Base-by-base conservation (phyloP, 2,888 invertebrate species). In the Pandemis heparana region DNA sequence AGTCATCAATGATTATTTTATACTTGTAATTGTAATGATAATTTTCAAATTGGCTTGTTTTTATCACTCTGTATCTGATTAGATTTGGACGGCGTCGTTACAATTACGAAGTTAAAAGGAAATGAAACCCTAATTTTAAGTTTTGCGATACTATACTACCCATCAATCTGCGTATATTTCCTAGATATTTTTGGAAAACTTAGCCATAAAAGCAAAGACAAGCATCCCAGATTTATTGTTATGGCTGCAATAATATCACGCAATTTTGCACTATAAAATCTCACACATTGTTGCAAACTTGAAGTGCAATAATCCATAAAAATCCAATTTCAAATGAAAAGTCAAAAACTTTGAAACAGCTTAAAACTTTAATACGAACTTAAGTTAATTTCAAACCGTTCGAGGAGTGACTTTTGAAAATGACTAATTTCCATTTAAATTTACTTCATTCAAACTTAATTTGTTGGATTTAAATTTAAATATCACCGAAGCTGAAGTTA, bases 241-340 rank as follows among this genome's bases (percentile, higher is more conserved):
- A 61, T 53, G 43, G 51, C 60, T 18, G 39, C 62, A 62, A 72
- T 62, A 67, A 67, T 48, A 72, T 60, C 60, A 65, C 69, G 41
- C 10, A 23, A 8, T 51, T 16, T 7, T 63, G 64, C 14, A 64
- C 48, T 60, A 60, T 70, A 51, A 74, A 70, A 61, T 74, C 56
- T 72, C 69, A 68, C 69, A 68, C 68, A 64, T 41, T 56, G 48
- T 63, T 63, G 63, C 64, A 48, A 73, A 73, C 39, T 69, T 68
- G 39, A 73, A 73, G 59, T 43, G 43, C 51, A 74, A 74, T 70
- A 74, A 65, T 65, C 65, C 53, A 43, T 12, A 43, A 32, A 32
- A 32, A 32, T 68, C 69, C 46, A 60, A 51, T 68, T 43, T 23
- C 59, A n/a, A 23, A 38, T 32, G 23, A 56, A 16, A 32, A 51